Evolutionary conservation across 2,888 invertebrate genomes (phyloP).

Genomic region (Acrobasis consociella): DNA sequence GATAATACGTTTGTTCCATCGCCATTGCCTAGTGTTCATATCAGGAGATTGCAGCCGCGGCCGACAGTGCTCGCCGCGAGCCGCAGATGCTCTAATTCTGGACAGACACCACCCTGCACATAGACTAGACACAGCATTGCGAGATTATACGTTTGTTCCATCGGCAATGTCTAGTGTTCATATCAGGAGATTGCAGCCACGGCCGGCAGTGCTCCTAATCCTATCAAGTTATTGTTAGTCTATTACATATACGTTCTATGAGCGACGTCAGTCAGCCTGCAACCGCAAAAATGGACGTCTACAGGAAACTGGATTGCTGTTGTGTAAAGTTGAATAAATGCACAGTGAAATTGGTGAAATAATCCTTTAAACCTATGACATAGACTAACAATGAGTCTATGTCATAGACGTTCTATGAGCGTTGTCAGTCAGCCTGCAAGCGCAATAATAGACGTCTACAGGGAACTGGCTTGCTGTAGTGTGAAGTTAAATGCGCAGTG

Average conservation of each 20-base stretch:
- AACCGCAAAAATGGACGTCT: slow-evolving; percentile 42
- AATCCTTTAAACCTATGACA: slow-evolving; percentile 13
- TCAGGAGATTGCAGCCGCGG: slow-evolving; percentile 50
- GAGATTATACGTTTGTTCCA: slow-evolving; percentile 41
- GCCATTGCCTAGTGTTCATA: slow-evolving; percentile 40
- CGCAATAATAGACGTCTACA: slow-evolving; percentile 43
- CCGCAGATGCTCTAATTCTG: slow-evolving; percentile 45
- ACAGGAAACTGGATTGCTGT: slow-evolving; percentile 38
- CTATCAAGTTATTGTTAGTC: background rate
- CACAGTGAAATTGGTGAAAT: slow-evolving; percentile 38
- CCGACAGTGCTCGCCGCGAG: slow-evolving; percentile 32
- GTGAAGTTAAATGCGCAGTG: slow-evolving; percentile 29
- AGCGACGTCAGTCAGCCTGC: slow-evolving; percentile 40
- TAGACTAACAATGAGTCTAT: slow-evolving; percentile 4
- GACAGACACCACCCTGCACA: slow-evolving; percentile 16
- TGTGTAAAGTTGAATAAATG: slow-evolving; percentile 35
- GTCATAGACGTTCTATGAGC: slow-evolving; percentile 12
- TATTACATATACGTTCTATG: slow-evolving; percentile 11
- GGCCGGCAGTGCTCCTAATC: slow-evolving; percentile 29
- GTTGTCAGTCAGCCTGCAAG: slow-evolving; percentile 42
- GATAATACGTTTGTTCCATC: slow-evolving; percentile 41
- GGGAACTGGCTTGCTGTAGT: slow-evolving; percentile 38
- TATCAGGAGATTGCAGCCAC: slow-evolving; percentile 52
- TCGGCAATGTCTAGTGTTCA: slow-evolving; percentile 35
- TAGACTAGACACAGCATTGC: background rate